Evolutionary conservation across 2,113 vertebrate genomes (phyloP), one percentile per base, ranked within the genome.

Genomic region (Eidolon helvum): DNA sequence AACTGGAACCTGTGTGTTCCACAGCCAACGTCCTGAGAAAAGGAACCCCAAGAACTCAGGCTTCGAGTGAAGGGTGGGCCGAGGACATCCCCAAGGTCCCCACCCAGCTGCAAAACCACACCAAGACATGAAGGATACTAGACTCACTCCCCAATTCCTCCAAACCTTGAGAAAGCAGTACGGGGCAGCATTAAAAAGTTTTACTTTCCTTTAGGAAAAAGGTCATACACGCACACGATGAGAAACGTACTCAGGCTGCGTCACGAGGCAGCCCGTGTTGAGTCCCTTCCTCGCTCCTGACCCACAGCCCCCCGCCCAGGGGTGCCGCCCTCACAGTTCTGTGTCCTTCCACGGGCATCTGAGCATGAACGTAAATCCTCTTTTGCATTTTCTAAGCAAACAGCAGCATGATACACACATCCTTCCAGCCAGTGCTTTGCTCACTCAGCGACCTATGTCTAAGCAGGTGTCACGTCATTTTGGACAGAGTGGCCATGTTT

Each of bases 331-430:
- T 18, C 19, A 28, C 18, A 14, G 63, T 4, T 50, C 7, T 22
- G 43, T 18, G 57, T 65, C 28, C 45, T 35, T 53, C 33, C 38
- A 12, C 0, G 1, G 63, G 4, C 19, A 59, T 0, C 7, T 0
- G 22, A 79, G 15, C 26, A 50, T 9, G n/a, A 30, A 10, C 1
- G 43, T 2, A 45, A 74, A 12, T 14, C 33, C 40, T 55, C n/a
- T 35, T 35, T 59, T 30, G 11, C 22, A 10, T 14, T 6, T 18
- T 77, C 72, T 30, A 65, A 43, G 35, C 1, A 1, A 48, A 75
- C 1, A 18, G 38, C 61, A 63, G 43, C 22, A 2, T 2, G 2
- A 61, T 0, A 10, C 4, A 12, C 10, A 45, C 10, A 2, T 22
- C n/a, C 53, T 21, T 48, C 6, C 80, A 14, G 38, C 26, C 3